phyloP scores from a whole-genome alignment of 2,113 vertebrate species.

The Heliornis fulica region DNA sequence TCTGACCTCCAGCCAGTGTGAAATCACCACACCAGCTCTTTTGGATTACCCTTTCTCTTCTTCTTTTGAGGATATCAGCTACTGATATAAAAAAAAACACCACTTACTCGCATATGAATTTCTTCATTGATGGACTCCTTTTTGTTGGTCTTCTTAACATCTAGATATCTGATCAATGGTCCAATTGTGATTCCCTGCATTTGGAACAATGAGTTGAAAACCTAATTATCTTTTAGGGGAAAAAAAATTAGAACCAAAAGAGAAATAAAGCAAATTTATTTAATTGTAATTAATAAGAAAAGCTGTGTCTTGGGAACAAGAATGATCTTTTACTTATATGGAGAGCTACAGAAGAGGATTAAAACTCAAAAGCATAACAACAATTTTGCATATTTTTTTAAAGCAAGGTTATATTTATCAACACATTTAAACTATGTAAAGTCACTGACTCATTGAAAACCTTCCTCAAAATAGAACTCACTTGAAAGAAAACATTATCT shows the following conservation, averaged over 20 bases:
- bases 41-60: not conserved
- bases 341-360: not conserved
- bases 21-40: no score
- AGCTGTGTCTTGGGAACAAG: not conserved
- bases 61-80: not conserved
- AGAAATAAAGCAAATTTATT: not conserved
- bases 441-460: not conserved
- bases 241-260: not conserved
- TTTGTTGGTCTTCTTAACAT: conserved; percentile 91
- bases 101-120: conserved; percentile 87
- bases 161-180: conserved; percentile 89
- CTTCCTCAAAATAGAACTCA: not conserved
- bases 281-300: not conserved
- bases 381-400: not conserved
- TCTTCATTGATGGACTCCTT: conserved; percentile 91
- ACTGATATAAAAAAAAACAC: not conserved
- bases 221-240: not conserved
- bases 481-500: not conserved
- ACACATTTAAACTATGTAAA: not conserved
- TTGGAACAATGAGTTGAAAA: conserved; percentile 4
- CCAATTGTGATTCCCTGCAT: conserved; percentile 91
- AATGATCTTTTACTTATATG: not conserved
- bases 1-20: no score
- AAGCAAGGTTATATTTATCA: not conserved
- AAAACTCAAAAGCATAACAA: not conserved